A percentile compares a stretch with the other conserved stretches of the same genome.
phyloP scores from a whole-genome alignment of 2,113 vertebrate genomes.

The Tauraco erythrolophus region DNA sequence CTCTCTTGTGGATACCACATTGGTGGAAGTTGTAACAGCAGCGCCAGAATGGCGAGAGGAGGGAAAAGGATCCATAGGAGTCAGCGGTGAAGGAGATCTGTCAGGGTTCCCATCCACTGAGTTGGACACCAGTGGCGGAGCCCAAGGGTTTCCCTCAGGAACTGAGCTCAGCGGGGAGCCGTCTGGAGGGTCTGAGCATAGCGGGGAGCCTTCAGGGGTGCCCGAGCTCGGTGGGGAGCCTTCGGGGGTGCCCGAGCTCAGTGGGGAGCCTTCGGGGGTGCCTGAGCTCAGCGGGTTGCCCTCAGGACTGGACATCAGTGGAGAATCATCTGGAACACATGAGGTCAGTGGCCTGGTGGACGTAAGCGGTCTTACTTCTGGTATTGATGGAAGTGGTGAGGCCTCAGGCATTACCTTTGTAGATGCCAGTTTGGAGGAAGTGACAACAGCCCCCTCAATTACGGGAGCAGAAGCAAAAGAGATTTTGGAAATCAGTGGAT shows the following conservation, averaged over 20 bases:
- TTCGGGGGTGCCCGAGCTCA: conserved; percentile 34
- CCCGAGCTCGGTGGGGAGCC: conserved; percentile 68
- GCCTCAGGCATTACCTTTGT: conserved; percentile 76
- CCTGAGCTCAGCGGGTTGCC: conserved; percentile 35
- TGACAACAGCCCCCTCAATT: conserved; percentile 45
- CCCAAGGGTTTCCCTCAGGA: conserved; percentile 76
- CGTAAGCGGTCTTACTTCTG: conserved; percentile 61
- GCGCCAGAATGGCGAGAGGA: conserved; percentile 71
- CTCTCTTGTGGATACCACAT: conserved; percentile 79
- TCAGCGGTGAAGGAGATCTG: conserved; percentile 73
- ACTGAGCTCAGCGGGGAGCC: conserved; percentile 33
- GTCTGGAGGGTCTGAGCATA: conserved; percentile 64
- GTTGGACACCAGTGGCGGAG: conserved; percentile 66
- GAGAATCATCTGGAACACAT: conserved; percentile 28
- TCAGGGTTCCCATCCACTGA: conserved; percentile 70
- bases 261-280: background rate
- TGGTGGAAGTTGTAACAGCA: conserved; percentile 79
- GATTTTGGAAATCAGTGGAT: conserved; percentile 79
- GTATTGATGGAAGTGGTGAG: conserved; percentile 68
- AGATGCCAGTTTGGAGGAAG: conserved; percentile 75
- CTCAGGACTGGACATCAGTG: conserved; percentile 75
- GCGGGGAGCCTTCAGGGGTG: conserved; percentile 68
- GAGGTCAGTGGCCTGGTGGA: conserved; percentile 54
- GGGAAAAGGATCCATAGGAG: conserved; percentile 73
- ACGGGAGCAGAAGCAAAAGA: conserved; percentile 81